Conservation (phyloP, 37 sponge, comb jelly and placozoan genomes). For the Hexactinellida sp. region DNA sequence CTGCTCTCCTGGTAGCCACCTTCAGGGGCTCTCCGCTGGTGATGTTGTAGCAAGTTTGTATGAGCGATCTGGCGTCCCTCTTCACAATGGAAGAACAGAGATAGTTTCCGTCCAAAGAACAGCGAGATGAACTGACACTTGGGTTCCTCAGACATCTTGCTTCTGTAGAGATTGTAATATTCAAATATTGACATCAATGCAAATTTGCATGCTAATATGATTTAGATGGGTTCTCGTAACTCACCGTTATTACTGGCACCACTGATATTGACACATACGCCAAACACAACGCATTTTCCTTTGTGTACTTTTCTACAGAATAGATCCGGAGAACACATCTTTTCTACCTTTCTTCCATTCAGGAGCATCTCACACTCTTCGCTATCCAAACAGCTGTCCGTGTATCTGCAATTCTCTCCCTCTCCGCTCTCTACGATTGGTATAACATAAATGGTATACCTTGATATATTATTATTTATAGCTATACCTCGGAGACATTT, state of each 20-base stretch:
- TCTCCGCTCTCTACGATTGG: not conserved
- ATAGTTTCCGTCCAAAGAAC: conserved; percentile 2
- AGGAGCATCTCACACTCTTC: not conserved
- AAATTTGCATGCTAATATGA: not conserved
- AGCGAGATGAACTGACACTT: not conserved
- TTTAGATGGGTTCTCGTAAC: not conserved
- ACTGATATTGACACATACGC: not conserved
- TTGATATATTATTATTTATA: too few species aligned
- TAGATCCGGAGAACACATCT: not conserved
- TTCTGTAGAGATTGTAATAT: not conserved
- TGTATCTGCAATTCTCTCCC: not conserved
- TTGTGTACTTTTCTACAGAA: not conserved
- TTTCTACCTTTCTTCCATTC: not conserved
- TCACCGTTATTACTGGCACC: not conserved
- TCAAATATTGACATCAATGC: not conserved
- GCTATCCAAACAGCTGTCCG: not conserved
- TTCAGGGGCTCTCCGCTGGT: not conserved
- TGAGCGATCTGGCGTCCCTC: not conserved
- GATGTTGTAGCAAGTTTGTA: not conserved
- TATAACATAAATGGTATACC: not conserved
- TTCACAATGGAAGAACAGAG: not conserved
- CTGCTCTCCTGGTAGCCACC: not conserved
- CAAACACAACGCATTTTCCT: not conserved
- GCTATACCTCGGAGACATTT: not conserved
- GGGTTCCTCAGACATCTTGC: not conserved